Base-by-base conservation (phyloP, 2,888 invertebrate species). In the Geophilus truncorum region DNA sequence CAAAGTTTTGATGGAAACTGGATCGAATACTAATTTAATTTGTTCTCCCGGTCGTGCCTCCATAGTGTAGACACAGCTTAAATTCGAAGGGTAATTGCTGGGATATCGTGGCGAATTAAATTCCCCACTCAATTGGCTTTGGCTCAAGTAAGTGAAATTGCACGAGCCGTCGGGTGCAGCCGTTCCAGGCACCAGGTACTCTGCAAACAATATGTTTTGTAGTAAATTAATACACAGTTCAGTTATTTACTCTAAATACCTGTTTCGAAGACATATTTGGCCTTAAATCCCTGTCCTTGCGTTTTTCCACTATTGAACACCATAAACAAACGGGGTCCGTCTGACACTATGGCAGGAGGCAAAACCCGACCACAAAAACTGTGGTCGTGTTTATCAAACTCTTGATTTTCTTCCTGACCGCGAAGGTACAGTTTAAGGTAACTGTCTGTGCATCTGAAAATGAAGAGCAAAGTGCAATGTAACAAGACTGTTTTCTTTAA, bases 91-190 rank as follows among this genome's bases (percentile, higher is more conserved):
- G 90, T 98, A 98, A 89, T 96, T 95, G 86, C 96, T 94, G 86
- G 97, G 97, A 90, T 96, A 96, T 82, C 97, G 92, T 25, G 97
- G 97, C 80, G 97, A 97, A 89, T 98, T 98, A 88, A 97, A 94
- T 86, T 95, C 95, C 79, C 96, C 96, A 82, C 92, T 92, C 87
- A 95, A 95, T 86, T 92, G 92, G 62, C 94, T 93, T 84, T 92
- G 92, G 86, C 95, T 95, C 84, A 92, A 91, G 89, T 97, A 98
- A 12, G 94, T 93, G 87, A 97, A 98, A 82, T 92, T 92, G 87
- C 97, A 98, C 75, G 85, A 92, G 82, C 96, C 96, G 85, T 94
- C 94, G 6, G 96, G 95, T 28, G 96, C 94, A 28, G 96, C 94
- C 0, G 96, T 96, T 77, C 97, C 97, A 80, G 96, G 96, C 85